Evolutionary conservation across 92 coral and sea anemone species (phyloP), one percentile per base, ranked within the genome.

Genomic region (Siderastrea siderea): DNA sequence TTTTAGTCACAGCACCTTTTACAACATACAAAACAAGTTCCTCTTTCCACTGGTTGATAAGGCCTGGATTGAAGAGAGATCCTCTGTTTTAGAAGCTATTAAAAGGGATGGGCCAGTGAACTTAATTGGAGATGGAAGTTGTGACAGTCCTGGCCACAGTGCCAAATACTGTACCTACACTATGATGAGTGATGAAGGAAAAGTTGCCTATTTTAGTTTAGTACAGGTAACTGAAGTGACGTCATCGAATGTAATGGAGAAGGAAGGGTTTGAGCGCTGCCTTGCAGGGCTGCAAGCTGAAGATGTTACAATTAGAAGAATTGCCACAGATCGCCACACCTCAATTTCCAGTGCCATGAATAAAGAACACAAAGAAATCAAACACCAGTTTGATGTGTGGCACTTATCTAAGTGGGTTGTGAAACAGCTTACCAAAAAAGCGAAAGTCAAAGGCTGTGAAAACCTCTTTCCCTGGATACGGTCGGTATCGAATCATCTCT

Each of bases 131-230:
- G 96, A 91, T 94, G 94, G 91, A 19, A 47, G 91, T 69, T 88
- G 94, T 26, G 38, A 26, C 38, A 26, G 38, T 26, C 38, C 38
- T 26, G 38, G 96, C 51, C 92, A 93, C 83, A 88, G 70, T 82
- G 92, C 96, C 75, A 93, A 87, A 49, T 92, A 89, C 72, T 87
- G 95, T 16, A 93, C 93, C 0, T 92, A 92, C 83, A 93, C 95
- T 6, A 91, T 94, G 96, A 83, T 84, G 82, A 83, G 60, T 52
- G 74, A 82, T 72, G 59, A 90, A 47, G 91, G 90, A 26, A 87
- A 93, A 54, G 72, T 90, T 7, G 78, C 67, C 12, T 12, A 87
- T 47, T 87, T 93, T 67, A 83, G 73, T 43, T 51, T 90, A 13
- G 96, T 90, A 11, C 94, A 90, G 73, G 96, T 93, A 61, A 83